phyloP scores from a whole-genome alignment of 2,888 invertebrate genomes.

The Acanthoscelides obtectus region DNA sequence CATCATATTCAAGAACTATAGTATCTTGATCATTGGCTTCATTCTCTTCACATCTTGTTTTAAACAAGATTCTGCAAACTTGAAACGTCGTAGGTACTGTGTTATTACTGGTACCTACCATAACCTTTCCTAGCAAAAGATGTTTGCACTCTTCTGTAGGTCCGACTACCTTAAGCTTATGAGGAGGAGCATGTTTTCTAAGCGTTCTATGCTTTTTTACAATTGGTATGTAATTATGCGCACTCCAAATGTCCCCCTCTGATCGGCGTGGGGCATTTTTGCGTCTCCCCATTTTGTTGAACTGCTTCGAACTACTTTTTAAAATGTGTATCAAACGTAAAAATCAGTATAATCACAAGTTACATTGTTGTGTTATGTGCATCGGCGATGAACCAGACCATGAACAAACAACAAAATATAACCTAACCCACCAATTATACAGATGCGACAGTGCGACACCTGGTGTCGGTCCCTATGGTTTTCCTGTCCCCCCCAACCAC shows the following conservation, averaged over 20 bases:
- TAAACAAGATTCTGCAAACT: conserved; percentile 30
- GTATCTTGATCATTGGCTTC: conserved; percentile 16
- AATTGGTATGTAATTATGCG: conserved; percentile 21
- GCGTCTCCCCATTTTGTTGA: conserved; percentile 8
- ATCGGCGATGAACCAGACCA: too few species aligned
- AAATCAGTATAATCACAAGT: too few species aligned
- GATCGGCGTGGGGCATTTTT: conserved; percentile 5
- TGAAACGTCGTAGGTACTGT: conserved; percentile 31
- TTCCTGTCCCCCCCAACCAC: too few species aligned
- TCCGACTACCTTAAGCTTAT: conserved; percentile 11
- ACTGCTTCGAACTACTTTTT: too few species aligned
- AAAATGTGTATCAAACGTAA: too few species aligned
- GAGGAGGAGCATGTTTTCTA: conserved; percentile 2
- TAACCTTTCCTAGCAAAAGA: conserved; percentile 31
- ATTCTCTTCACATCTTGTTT: neutral
- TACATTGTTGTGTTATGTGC: too few species aligned
- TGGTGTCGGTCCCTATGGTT: too few species aligned
- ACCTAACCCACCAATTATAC: too few species aligned
- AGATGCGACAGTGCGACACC: too few species aligned
- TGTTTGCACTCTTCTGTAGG: conserved; percentile 18
- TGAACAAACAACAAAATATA: too few species aligned
- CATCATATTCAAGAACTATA: conserved; percentile 25
- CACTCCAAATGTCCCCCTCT: conserved; percentile 12
- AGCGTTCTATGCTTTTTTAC: conserved; percentile 20
- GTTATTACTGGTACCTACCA: conserved; percentile 35